Base-by-base conservation (phyloP, 2,888 invertebrate genomes). In the Eupithecia centaureata region DNA sequence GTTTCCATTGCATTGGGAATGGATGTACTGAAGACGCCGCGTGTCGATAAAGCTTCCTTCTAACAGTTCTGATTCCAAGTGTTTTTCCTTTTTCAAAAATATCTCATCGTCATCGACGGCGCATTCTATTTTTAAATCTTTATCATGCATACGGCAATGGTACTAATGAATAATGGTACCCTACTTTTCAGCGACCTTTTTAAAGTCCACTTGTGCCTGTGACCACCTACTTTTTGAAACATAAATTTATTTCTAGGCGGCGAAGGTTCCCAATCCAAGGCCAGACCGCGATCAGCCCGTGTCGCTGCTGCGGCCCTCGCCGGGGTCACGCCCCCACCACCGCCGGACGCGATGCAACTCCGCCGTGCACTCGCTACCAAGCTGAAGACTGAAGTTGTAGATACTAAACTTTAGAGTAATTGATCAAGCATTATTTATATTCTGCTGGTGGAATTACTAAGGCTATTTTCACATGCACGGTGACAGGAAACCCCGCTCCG, bases 321-420 rank as follows among this genome's bases (percentile, higher is more conserved):
- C 10, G 94, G 94, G 1, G 86, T 90, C 1, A 88, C 94, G 3
- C 94, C 93, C 2, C 73, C 77, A 0, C 88, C 92, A 13, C 82
- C 89, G 0, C 91, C 94, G 0, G 94, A 94, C 75, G 95, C 97
- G 22, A 91, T 98, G 82, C 96, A 97, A 77, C 94, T 98, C 71
- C 94, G 98, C 27, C 95, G 96, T 79, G 97, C 97, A 0, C 94
- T 98, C 63, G 98, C 98, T 4, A 96, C 96, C 73, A 95, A 97
- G 78, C 94, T 98, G 61, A 97, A 97, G 86, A 94, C 96, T 59
- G 98, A 98, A 93, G 97, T 98, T 7, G 96, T 98, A 64, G 95
- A 95, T 73, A 86, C 81, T 25, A 80, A 81, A 64, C 80, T 83
- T 67, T 86, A 78, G 18, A 47, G 10, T 18, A 3, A 80, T 18